Conservation (phyloP, 2,113 vertebrate genomes). For the Festucalex cinctus region DNA sequence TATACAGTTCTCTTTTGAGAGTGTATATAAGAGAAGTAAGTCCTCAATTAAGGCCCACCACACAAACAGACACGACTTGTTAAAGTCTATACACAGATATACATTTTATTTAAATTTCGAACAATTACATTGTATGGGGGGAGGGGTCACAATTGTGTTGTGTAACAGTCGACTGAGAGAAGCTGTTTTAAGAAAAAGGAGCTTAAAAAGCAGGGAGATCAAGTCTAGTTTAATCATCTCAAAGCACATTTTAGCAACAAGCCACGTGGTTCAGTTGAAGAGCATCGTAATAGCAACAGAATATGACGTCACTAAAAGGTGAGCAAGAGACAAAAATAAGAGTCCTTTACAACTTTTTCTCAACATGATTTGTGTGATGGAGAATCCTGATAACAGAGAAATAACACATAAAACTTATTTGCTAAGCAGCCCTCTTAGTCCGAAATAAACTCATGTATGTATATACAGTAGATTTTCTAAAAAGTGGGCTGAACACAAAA, state of each 20-base stretch:
- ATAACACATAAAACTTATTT: constrained; percentile 4
- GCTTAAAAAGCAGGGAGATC: constrained; percentile 34
- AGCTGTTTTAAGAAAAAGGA: constrained; percentile 34
- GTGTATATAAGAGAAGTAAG: too few relatives aligned
- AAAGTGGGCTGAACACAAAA: constrained; percentile 30
- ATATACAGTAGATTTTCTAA: constrained; percentile 26
- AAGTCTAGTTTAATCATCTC: constrained; percentile 43
- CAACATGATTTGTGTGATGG: not conserved
- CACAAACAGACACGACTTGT: not conserved
- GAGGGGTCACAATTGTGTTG: constrained; percentile 41
- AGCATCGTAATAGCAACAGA: constrained; percentile 34
- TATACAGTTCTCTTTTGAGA: too few relatives aligned
- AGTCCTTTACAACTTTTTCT: not conserved
- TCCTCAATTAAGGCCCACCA: not conserved
- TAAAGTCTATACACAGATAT: constrained; percentile 50
- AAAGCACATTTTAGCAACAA: constrained; percentile 41
- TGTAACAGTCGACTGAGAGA: constrained; percentile 48
- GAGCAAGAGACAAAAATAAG: constrained; percentile 13
- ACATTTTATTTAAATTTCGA: constrained; percentile 70
- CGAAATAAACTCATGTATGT: constrained; percentile 2
- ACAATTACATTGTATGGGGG: constrained; percentile 60
- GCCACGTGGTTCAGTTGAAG: constrained; percentile 38
- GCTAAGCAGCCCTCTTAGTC: constrained; percentile 6
- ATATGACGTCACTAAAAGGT: constrained; percentile 31
- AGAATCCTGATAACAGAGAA: constrained; percentile 6